Percentiles rank a stretch among this genome's conserved stretches.
phyloP scores from a whole-genome alignment of 2,113 vertebrate species.

The Copsychus sechellarum region DNA sequence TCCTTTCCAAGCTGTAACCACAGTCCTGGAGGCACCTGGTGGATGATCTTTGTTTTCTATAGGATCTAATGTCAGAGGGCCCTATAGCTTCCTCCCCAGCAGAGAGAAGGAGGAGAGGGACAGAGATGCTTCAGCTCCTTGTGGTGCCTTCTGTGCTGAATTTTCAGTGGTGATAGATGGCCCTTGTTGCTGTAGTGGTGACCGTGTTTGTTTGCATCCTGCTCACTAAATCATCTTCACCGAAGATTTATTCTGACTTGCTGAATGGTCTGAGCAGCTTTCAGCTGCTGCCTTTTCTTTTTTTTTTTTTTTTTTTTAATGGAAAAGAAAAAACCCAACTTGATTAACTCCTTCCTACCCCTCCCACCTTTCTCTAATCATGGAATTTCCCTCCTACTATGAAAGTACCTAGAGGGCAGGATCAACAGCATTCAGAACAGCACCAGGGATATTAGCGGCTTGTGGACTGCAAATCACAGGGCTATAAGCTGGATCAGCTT shows the following conservation, averaged over 20 bases:
- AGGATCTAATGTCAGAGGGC: background rate
- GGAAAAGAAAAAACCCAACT: background rate
- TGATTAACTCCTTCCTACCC: conserved; percentile 14
- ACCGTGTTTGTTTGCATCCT: background rate
- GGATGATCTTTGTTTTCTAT: background rate
- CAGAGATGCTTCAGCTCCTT: background rate
- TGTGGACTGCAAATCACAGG: background rate
- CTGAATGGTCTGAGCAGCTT: background rate
- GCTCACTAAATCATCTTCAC: background rate
- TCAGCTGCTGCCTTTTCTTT: background rate
- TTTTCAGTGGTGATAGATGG: background rate
- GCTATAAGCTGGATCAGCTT: background rate
- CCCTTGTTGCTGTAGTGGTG: background rate
- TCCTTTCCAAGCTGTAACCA: rapidly evolving
- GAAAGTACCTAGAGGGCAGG: background rate
- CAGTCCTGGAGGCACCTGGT: background rate
- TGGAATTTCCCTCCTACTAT: background rate
- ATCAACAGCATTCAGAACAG: background rate
- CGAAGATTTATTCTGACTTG: conserved; percentile 21
- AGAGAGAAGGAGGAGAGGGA: background rate
- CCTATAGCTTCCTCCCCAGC: background rate
- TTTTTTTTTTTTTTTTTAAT: background rate
- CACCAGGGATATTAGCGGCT: background rate
- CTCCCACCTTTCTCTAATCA: background rate
- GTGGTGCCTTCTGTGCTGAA: background rate